These are phyloP conservation scores for Empidonax traillii DNA, from an alignment of 2,113 vertebrate genomes.

Conservation along the genomic window DNA sequence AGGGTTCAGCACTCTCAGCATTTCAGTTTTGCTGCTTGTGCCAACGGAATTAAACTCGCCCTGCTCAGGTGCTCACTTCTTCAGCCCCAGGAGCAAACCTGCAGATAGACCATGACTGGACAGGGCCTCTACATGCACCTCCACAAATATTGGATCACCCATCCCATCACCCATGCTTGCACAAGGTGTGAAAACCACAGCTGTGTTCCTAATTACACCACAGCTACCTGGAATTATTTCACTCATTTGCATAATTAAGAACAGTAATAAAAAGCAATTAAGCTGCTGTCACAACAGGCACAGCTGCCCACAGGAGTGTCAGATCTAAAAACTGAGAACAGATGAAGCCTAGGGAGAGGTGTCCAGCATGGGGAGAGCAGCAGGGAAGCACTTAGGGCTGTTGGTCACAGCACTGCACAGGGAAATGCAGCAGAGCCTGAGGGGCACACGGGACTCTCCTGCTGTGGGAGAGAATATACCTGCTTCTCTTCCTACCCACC, in stretches of 20 bases:
- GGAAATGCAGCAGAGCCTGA: not conserved
- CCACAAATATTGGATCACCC: accelerated
- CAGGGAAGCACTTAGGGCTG: not conserved
- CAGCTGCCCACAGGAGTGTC: not conserved
- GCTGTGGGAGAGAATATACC: not conserved
- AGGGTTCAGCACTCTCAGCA: not conserved
- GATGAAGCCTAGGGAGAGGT: accelerated
- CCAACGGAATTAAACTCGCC: not conserved
- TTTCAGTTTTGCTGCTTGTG: not conserved
- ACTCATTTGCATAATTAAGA: not conserved
- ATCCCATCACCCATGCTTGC: accelerated
- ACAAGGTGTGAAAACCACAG: not conserved
- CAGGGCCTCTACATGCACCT: accelerated
- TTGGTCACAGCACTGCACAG: accelerated
- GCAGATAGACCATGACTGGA: not conserved
- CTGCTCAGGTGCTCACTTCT: accelerated
- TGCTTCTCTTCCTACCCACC: not conserved
- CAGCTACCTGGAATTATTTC: accelerated
- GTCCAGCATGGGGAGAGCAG: not conserved
- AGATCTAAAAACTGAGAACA: not conserved
- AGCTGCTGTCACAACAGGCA: not conserved
- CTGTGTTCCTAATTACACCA: not conserved
- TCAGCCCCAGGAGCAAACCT: not conserved
- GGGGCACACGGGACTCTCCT: accelerated
- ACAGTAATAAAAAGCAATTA: not conserved